Evolutionary conservation across 2,797 vertebrate genomes (phyloP), one percentile per base, ranked within the genome.

Genomic region (Echeneis naucrates): DNA sequence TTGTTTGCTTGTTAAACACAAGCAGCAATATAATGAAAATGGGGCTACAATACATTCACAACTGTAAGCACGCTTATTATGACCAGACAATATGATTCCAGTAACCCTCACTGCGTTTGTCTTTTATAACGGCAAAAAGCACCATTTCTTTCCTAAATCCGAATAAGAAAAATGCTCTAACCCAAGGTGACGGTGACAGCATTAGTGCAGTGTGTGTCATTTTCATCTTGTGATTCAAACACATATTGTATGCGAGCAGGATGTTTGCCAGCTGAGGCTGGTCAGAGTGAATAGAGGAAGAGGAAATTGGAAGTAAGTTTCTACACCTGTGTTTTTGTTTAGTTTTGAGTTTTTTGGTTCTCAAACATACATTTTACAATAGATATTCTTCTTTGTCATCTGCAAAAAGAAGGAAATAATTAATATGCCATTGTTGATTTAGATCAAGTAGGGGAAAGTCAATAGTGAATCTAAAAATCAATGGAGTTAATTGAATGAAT

Each of bases 261-360:
- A 65, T 8, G 8, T 72, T n/a, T 27, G 27, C 74, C 83, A 82
- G 71, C 73, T 73, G 81, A 87, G 82, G 70, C 62, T 35, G 24
- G 50, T 48, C 40, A 19, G 17, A 68, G 47, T 51, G 68, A 84
- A 86, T 33, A 52, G 65, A 72, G 57, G 7, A n/a, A 42, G 75
- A 76, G 67, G 75, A 84, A 85, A 84, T 77, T 85, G 75, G 52
- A 70, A 74, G 23, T 23, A 64, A 74, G 55, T 75, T 75, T 76
- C 24, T 63, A 68, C 78, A 79, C 56, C 68, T 82, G 72, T 5
- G 33, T 55, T 60, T 75, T 30, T 27, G 42, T 45, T 9, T 2
- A 23, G 2, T 23, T 12, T 38, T 38, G 2, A 4, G 9, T 35
- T 35, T 52, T 63, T 69, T 30, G 19, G 24, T 44, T 37, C 23